These are phyloP conservation scores for Podargus strigoides DNA, from an alignment of 2,797 vertebrate genomes.

Conservation along the genomic window DNA sequence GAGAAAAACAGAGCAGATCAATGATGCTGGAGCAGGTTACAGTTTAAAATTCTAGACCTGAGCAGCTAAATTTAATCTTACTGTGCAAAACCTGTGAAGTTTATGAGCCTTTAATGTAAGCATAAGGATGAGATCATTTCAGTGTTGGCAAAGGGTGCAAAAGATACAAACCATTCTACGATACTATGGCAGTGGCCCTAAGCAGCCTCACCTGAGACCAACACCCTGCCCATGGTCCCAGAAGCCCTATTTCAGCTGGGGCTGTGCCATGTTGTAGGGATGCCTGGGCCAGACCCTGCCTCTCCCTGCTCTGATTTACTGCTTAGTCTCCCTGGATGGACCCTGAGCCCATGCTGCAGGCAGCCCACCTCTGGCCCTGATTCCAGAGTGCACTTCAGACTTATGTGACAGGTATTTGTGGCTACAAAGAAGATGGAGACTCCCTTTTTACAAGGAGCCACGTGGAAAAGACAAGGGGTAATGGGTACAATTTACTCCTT, in stretches of 20 bases:
- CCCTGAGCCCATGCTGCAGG: neutral
- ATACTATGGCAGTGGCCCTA: neutral
- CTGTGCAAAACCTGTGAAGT: neutral
- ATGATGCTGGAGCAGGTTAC: neutral
- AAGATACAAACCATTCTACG: too few species aligned
- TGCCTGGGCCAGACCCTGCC: neutral
- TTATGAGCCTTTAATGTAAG: neutral
- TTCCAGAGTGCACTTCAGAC: neutral
- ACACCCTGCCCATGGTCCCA: neutral
- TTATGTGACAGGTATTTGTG: neutral
- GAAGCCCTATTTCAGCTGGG: neutral
- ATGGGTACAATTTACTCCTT: too few species aligned
- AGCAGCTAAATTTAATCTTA: neutral
- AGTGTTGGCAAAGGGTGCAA: neutral
- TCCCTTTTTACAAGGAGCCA: too few species aligned
- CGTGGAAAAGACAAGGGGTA: too few species aligned
- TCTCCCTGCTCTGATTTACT: neutral
- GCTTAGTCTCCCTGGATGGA: neutral
- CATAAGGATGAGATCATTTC: neutral
- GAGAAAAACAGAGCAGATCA: neutral
- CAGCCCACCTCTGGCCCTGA: neutral
- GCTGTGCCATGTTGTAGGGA: neutral
- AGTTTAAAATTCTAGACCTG: neutral
- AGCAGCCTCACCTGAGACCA: neutral
- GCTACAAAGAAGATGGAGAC: too few species aligned